A percentile compares a stretch with the other conserved stretches of the same genome.
Conservation (phyloP, 2,888 invertebrate species). For the Blomia tropicalis region DNA sequence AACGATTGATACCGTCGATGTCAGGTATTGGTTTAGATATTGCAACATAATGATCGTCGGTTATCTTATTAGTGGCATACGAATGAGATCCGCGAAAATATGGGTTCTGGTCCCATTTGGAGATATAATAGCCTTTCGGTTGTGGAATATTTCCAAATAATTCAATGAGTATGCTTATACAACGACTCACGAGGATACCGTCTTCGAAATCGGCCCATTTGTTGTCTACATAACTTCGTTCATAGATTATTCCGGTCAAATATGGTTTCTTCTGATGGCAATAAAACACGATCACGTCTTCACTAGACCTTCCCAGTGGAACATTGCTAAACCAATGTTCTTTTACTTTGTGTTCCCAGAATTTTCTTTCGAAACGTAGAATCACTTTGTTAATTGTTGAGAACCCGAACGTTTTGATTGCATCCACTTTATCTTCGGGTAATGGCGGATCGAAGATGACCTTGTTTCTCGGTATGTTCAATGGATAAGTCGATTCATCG, state of each 20-base stretch:
- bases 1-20: not conserved
- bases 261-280: not conserved
- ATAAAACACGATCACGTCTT: not conserved
- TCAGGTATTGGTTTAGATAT: not conserved
- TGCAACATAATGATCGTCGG: not conserved
- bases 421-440: not conserved
- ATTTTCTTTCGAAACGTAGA: not conserved
- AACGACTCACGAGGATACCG: not conserved
- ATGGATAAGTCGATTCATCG: too few relatives aligned
- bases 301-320: not conserved
- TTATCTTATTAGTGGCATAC: not conserved
- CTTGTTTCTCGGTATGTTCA: too few relatives aligned
- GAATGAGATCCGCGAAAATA: not conserved
- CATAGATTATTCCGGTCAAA: not conserved
- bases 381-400: not conserved
- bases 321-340: not conserved
- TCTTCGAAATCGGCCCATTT: not conserved
- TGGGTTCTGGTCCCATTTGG: not conserved
- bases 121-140: not conserved
- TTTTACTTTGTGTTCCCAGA: not conserved
- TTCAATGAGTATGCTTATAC: not conserved
- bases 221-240: too few relatives aligned
- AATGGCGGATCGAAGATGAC: not conserved
- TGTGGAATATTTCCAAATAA: not conserved
- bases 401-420: not conserved